These are phyloP conservation scores for Pissodes strobi DNA, from an alignment of 1,140 invertebrate species.

Conservation along the genomic window DNA sequence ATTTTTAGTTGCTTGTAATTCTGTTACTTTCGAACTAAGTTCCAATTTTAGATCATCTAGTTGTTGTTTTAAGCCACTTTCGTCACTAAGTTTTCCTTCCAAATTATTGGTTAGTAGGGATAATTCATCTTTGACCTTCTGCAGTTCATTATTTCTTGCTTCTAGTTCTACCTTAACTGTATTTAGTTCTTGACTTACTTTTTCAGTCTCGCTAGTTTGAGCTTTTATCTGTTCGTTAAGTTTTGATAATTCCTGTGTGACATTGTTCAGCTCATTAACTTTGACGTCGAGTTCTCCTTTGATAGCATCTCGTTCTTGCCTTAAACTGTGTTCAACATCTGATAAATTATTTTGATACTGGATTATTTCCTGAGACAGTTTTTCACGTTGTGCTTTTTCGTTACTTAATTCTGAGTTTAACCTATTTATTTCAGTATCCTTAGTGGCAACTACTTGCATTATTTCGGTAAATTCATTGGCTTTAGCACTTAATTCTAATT, in stretches of 20 bases:
- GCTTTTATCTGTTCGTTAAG: not conserved
- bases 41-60: slow-evolving; percentile 1
- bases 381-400: slow-evolving; percentile 2
- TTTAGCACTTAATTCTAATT: slow-evolving; percentile 16
- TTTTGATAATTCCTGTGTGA: slow-evolving; percentile 8
- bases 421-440: slow-evolving; percentile 6
- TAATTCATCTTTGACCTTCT: slow-evolving; percentile 32
- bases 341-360: slow-evolving; percentile 27
- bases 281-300: not conserved
- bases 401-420: slow-evolving; percentile 12
- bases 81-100: slow-evolving; percentile 11
- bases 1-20: slow-evolving; percentile 11
- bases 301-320: slow-evolving; percentile 17
- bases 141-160: slow-evolving; percentile 20
- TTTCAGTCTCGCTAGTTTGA: not conserved
- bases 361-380: slow-evolving; percentile 21
- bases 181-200: not conserved
- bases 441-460: not conserved
- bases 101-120: slow-evolving; percentile 21
- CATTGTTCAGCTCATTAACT: slow-evolving; percentile 10
- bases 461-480: not conserved
- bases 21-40: not conserved
- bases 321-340: slow-evolving; percentile 25
- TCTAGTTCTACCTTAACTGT: not conserved
- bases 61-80: slow-evolving; percentile 12